Evolutionary conservation across 1,140 invertebrate species (phyloP), one percentile per base, ranked within the genome.

Genomic region (Helicoverpa zea): DNA sequence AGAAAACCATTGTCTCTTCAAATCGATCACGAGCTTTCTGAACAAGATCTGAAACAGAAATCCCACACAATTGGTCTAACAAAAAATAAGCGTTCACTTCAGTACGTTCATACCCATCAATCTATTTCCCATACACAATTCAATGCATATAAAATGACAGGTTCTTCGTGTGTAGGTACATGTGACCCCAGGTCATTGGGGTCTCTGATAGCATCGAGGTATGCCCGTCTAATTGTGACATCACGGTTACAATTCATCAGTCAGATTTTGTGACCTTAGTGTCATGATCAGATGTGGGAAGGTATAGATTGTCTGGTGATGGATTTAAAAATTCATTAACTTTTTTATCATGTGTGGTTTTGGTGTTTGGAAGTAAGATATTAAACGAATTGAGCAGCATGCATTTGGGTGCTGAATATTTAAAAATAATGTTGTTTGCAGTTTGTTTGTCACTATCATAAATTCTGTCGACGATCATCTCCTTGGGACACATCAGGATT

Each of bases 221-320:
- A 51, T 14, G 11, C 75, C 51, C 84, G 83, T 88, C 79, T 90
- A 87, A 89, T 90, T 90, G 91, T 92, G 91, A 91, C 90, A 87
- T 92, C 91, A 90, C 89, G 90, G 88, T 88, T 89, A 90, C 88
- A 90, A 90, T 89, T 91, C 90, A 91, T 91, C 89, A 91, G 86
- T 88, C 87, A 86, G 80, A 54, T 64, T 64, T 84, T 83, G 86
- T 89, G 88, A 90, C 89, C 89, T 90, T 87, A 83, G 83, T 78
- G 66, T 80, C 83, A 81, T 86, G 83, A 10, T 81, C 84, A 85
- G 5, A 81, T n/a, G 47, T 72, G 14, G 43, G 74, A 78, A 86
- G 82, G 64, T 51, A 80, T 83, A 75, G 79, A 47, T 58, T 35
- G 64, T 16, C 35, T 51, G 18, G 49, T 30, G 51, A 70, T 72